Evolutionary conservation across 2,888 invertebrate genomes (phyloP).

Genomic region (Dioctria linearis): DNA sequence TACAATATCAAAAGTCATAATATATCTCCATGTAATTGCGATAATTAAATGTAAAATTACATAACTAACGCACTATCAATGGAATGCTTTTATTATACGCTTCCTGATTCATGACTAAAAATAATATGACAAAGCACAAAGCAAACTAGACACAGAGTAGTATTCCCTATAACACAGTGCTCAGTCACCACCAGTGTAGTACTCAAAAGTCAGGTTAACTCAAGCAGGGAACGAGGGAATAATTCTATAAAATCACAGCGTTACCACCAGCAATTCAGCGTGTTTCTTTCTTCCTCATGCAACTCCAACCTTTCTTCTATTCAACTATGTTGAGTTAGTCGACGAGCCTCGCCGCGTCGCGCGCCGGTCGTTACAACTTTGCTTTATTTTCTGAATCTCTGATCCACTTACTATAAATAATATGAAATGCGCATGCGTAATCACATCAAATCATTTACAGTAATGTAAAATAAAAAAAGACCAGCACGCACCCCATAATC

Average conservation of each 20-base stretch:
- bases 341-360: too few relatives aligned
- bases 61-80: background rate
- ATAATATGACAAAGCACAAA: slow-evolving; percentile 14
- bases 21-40: background rate
- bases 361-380: background rate
- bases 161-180: background rate
- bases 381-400: slow-evolving; percentile 35
- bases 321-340: background rate
- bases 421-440: slow-evolving; percentile 34
- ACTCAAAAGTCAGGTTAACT: background rate
- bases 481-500: slow-evolving; percentile 4
- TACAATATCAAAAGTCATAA: too few relatives aligned
- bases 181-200: background rate
- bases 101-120: slow-evolving; percentile 41
- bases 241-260: slow-evolving; percentile 3
- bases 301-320: background rate
- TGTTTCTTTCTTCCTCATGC: background rate
- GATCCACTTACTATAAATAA: slow-evolving; percentile 48
- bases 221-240: background rate
- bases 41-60: background rate
- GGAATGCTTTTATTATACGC: slow-evolving; percentile 12
- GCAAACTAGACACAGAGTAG: background rate
- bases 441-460: background rate
- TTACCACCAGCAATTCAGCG: background rate
- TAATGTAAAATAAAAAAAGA: background rate